These are phyloP conservation scores for Gasterosteus nipponicus DNA, from an alignment of 2,113 vertebrate species.

Conservation along the genomic window DNA sequence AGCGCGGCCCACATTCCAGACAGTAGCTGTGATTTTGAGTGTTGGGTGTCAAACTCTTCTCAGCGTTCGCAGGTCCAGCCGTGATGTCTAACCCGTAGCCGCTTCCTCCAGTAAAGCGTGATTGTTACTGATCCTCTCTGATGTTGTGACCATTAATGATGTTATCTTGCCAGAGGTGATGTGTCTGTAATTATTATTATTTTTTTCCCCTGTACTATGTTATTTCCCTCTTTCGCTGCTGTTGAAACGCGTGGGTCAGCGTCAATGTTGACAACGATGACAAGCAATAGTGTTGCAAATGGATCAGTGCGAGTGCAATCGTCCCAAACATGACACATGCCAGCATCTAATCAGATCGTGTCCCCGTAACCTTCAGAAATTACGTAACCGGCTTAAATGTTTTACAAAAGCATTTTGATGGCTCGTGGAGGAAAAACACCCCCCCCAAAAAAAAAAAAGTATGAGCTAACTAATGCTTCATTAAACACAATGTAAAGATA, in stretches of 20 bases:
- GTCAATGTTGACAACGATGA: conserved; percentile 1
- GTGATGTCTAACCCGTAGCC: conserved; percentile 19
- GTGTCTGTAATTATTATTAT: conserved; percentile 34
- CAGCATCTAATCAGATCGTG: conserved; percentile 6
- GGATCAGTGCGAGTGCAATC: conserved; percentile 19
- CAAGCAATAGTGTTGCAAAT: conserved; percentile 34
- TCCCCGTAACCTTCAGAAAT: conserved; percentile 13
- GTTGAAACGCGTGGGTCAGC: conserved; percentile 26
- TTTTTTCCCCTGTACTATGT: conserved; percentile 32
- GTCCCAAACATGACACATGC: neutral
- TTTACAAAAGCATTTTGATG: conserved; percentile 12
- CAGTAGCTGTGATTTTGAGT: conserved; percentile 18
- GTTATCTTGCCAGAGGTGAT: conserved; percentile 49
- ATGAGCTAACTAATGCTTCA: conserved; percentile 47
- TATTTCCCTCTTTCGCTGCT: conserved; percentile 36
- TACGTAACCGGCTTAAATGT: conserved; percentile 1
- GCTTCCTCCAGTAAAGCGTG: conserved; percentile 33
- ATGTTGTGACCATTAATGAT: conserved; percentile 18
- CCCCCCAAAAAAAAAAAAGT: conserved; percentile 7
- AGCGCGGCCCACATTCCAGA: conserved; percentile 42
- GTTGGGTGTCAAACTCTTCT: conserved; percentile 32
- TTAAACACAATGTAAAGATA: conserved; percentile 40
- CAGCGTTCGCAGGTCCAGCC: conserved; percentile 18
- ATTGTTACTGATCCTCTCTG: conserved; percentile 24
- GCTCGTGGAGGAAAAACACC: conserved; percentile 26